Evolutionary conservation across 2,113 vertebrate species (phyloP), one percentile per base, ranked within the genome.

Genomic region (Epinephelus fuscoguttatus): DNA sequence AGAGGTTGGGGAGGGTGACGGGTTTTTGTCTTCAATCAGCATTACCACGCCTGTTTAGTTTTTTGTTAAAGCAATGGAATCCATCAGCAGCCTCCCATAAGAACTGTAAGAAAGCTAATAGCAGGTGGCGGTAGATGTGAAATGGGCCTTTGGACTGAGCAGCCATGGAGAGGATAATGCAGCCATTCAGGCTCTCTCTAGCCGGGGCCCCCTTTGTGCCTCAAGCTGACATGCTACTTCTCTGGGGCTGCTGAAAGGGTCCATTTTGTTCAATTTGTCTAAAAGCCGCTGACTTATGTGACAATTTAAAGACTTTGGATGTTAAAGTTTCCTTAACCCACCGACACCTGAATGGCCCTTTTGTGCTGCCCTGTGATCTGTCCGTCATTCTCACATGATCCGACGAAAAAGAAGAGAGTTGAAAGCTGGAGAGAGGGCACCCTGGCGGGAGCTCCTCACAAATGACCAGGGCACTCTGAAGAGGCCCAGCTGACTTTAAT

Each of bases 181-280:
- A 92, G 87, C 87, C 91, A 94, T 96, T 96, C 90, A 93, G 92
- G 30, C 81, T 91, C 80, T 93, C 91, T 95, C 89, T 91, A 88
- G 86, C 93, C 91, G 93, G 92, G 93, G 88, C 86, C 92, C 88
- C 95, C 94, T 96, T 95, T 97, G 91, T 94, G 80, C 86, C 88
- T 63, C 40, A 45, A 80, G 57, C 92, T 93, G 93, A 95, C 91
- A 89, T 92, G 93, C 94, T 91, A 91, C 93, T 90, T 93, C 90
- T 89, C 84, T n/a, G 85, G 77, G 90, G 75, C 84, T 70, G 56
- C 93, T 95, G 90, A 96, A 96, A 96, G 91, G 92, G 80, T 85
- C 90, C 88, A 94, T 95, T 96, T 96, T 95, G 89, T 94, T 96
- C 92, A 95, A 93, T 96, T 95, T 96, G 89, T 96, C 93, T 95